A percentile compares a stretch with the other conserved stretches of the same genome.
phyloP scores from a whole-genome alignment of 2,888 invertebrate genomes.

The Melinaea marsaeus region DNA sequence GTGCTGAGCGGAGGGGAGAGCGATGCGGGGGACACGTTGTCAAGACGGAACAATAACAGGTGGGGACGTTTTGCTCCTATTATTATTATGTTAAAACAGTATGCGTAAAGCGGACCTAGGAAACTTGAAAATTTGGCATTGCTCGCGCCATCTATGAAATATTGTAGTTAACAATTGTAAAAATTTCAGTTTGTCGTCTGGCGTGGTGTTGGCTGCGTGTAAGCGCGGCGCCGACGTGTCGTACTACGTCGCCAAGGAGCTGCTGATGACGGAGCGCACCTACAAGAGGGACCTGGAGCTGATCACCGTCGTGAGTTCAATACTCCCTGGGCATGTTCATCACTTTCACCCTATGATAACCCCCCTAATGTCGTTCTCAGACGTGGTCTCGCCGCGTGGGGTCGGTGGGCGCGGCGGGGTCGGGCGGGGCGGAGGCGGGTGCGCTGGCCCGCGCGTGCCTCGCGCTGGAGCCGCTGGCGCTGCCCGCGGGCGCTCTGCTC shows the following conservation, averaged over 20 bases:
- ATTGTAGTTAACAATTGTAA: neutral
- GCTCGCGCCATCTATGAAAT: too few species aligned
- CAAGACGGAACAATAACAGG: conserved; percentile 71
- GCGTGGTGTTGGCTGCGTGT: conserved; percentile 45
- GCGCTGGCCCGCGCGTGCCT: conserved; percentile 71
- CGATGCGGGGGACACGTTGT: conserved; percentile 68
- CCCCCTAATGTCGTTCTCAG: conserved; percentile 35
- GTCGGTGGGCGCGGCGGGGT: conserved; percentile 37
- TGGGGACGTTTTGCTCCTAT: conserved; percentile 25
- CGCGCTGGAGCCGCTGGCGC: conserved; percentile 89
- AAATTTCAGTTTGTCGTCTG: conserved; percentile 56
- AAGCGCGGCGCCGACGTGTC: conserved; percentile 53
- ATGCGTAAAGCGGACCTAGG: too few species aligned
- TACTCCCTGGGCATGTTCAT: too few species aligned
- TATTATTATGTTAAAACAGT: neutral
- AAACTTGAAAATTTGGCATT: too few species aligned
- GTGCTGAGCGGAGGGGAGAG: conserved; percentile 73
- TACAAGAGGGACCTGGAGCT: conserved; percentile 97
- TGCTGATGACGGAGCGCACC: conserved; percentile 96
- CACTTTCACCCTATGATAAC: neutral
- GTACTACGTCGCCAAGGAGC: conserved; percentile 93
- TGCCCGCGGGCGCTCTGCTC: conserved; percentile 88
- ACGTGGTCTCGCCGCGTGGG: conserved; percentile 62
- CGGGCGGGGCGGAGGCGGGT: conserved; percentile 50
- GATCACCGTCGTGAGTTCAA: conserved; percentile 85